These are phyloP conservation scores for Siderastrea siderea DNA, from an alignment of 92 coral and sea anemone genomes.

Conservation along the genomic window DNA sequence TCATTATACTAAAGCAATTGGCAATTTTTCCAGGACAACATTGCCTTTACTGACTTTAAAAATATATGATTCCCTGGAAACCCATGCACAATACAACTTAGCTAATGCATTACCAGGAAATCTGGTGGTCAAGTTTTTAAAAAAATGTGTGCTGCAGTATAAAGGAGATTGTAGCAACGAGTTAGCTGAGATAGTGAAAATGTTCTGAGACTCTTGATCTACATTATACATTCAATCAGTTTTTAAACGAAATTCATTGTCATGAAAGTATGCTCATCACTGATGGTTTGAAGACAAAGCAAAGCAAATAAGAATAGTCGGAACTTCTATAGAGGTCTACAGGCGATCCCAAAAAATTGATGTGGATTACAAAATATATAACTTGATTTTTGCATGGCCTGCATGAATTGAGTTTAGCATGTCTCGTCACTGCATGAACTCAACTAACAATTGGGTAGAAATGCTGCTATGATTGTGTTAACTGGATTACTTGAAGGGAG, in stretches of 20 bases:
- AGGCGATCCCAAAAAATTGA: too few species aligned
- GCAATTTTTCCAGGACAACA: neutral
- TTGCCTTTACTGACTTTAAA: neutral
- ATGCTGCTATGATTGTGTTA: too few species aligned
- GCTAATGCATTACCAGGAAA: neutral
- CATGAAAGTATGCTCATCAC: too few species aligned
- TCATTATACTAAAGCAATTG: neutral
- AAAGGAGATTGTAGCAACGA: neutral
- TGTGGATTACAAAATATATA: too few species aligned
- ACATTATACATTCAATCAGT: neutral
- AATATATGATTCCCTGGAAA: conserved; percentile 18
- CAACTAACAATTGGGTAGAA: too few species aligned
- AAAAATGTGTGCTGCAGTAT: neutral
- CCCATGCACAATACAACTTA: neutral
- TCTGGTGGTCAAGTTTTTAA: neutral
- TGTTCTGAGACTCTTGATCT: neutral
- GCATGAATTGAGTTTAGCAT: too few species aligned
- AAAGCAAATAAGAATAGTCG: too few species aligned
- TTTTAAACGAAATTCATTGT: neutral
- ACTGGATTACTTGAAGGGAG: too few species aligned
- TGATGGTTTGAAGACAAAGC: too few species aligned
- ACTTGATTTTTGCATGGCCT: too few species aligned
- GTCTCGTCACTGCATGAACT: too few species aligned
- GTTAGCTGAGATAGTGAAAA: neutral
- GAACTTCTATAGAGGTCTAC: too few species aligned